These are phyloP conservation scores for Hoplias malabaricus DNA, from an alignment of 2,113 vertebrate species.

Conservation along the genomic window DNA sequence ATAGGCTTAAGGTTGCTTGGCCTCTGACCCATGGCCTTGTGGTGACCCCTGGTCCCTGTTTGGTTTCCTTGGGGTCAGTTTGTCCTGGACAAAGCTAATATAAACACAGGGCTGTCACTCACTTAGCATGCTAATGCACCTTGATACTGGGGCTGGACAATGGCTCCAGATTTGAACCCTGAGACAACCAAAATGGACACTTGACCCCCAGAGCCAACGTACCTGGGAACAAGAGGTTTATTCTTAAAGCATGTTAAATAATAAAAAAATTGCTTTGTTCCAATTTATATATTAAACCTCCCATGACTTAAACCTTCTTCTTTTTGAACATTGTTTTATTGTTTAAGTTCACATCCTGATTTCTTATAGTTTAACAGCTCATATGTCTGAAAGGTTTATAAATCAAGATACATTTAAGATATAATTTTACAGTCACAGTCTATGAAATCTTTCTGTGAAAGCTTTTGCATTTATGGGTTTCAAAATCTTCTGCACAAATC, in stretches of 20 bases:
- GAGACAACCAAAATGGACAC: constrained; percentile 22
- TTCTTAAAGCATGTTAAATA: neutral
- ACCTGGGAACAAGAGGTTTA: constrained; percentile 12
- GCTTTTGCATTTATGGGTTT: no score
- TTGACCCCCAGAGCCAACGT: constrained; percentile 29
- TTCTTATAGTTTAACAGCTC: no score
- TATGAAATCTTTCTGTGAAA: no score
- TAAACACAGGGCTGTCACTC: constrained; percentile 48
- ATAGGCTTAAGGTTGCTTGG: constrained; percentile 23
- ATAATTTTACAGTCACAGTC: no score
- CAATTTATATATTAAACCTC: no score
- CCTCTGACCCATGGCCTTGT: constrained; percentile 40
- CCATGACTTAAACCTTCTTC: no score
- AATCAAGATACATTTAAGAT: no score
- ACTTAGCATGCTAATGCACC: constrained; percentile 49
- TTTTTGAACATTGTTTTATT: no score
- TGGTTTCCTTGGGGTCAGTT: constrained; percentile 47
- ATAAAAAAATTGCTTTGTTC: neutral
- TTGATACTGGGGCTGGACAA: neutral
- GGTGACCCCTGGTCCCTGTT: constrained; percentile 31
- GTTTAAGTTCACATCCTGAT: no score
- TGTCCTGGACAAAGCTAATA: constrained; percentile 45
- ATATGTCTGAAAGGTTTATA: no score
- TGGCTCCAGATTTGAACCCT: constrained; percentile 23
- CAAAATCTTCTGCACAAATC: no score